Percentiles rank a stretch among this genome's conserved stretches.
Evolutionary conservation across 2,888 invertebrate genomes (phyloP).

Genomic region (Scelioninae gen. 2): DNA sequence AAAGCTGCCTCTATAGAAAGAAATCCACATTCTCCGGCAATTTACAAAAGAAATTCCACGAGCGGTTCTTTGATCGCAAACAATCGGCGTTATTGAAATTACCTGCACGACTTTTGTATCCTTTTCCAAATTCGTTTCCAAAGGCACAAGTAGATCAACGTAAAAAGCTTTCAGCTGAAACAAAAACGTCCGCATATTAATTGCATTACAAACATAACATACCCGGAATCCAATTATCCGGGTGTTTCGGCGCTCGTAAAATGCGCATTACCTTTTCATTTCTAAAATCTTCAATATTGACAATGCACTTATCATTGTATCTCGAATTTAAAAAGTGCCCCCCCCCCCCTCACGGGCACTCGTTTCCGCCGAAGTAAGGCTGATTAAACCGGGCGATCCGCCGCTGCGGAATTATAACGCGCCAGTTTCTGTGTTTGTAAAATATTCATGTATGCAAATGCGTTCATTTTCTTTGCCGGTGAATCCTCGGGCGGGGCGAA

Average conservation of each 20-base stretch:
- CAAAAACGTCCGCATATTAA: conserved; percentile 57
- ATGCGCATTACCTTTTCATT: conserved; percentile 32
- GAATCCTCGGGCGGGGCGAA: conserved; percentile 36
- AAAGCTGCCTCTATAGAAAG: no score
- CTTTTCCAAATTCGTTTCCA: conserved; percentile 95
- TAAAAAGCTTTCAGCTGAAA: conserved; percentile 94
- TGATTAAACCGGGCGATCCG: conserved; percentile 40
- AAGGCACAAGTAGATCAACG: conserved; percentile 92
- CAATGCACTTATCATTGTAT: conserved; percentile 35
- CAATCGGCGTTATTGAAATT: conserved; percentile 67
- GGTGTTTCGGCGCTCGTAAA: conserved; percentile 7
- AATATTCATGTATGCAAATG: conserved; percentile 58
- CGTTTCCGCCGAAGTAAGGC: conserved; percentile 41
- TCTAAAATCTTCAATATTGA: conserved; percentile 45
- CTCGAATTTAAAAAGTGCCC: conserved; percentile 24
- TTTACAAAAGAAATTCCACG: not conserved
- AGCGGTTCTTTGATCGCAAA: conserved; percentile 4
- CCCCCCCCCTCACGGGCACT: conserved; percentile 14
- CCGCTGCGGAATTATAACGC: conserved; percentile 2
- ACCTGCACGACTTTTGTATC: conserved; percentile 95
- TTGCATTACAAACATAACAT: conserved; percentile 37
- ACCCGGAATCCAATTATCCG: conserved; percentile 31
- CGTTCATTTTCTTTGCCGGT: conserved; percentile 51
- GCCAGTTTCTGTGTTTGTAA: conserved; percentile 21
- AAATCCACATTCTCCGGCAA: no score